Evolutionary conservation across 2,113 vertebrate genomes (phyloP), one percentile per base, ranked within the genome.

Genomic region (Crotalus horridus): DNA sequence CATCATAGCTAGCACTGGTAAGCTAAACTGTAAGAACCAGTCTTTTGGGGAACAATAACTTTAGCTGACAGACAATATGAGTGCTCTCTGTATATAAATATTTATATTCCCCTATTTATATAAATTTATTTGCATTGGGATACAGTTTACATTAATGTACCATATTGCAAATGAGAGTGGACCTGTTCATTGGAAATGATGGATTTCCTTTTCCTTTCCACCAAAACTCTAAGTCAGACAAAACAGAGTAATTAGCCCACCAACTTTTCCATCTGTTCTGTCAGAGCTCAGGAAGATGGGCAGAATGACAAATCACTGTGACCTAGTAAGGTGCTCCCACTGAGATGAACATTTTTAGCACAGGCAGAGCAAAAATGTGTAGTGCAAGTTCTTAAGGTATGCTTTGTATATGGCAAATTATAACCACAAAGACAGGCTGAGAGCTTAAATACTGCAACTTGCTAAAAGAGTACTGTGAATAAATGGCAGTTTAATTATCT

Each of bases 161-260:
- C 58, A 6, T 87, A 91, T 94, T 81, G 43, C 87, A 93, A 61
- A 51, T 51, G 4, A 10, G 2, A 6, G 3, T 90, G 48, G 91
- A 87, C 95, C 87, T 26, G 1, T 33, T 94, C 64, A 23, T 23
- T 54, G 94, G 33, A 55, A 93, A 85, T 91, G 54, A 87, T 88
- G 86, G 93, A 74, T 88, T 92, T 74, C 53, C 56, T 89, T 58
- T 53, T 23, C 53, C 43, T 53, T 85, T 85, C 54, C 54, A 81
- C 55, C 90, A 93, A 94, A 96, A 94, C 55, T 87, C 11, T 43
- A 94, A 54, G 53, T 89, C 81, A 6, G 33, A 89, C 61, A 91
- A 92, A 88, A 95, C 8, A 93, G 85, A 95, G 94, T 96, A 95
- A 94, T 85, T 94, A 64, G 89, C 93, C 95, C 56, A 91, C 87